phyloP scores from a whole-genome alignment of 2,113 vertebrate species.

The Pelusios castaneus region DNA sequence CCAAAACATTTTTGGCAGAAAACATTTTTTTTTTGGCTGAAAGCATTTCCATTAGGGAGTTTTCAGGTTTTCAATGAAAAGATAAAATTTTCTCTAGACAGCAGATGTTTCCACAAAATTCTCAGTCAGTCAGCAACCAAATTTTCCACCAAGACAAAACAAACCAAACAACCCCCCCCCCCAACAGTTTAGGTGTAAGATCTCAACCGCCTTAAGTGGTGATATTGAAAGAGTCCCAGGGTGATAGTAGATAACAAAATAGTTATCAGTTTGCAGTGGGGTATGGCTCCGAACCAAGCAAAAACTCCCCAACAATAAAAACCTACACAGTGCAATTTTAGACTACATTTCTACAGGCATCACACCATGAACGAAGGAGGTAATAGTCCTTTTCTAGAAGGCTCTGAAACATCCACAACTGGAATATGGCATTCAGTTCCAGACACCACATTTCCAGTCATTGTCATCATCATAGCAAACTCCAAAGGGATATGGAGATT shows the following conservation, averaged over 20 bases:
- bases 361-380: background rate
- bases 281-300: background rate
- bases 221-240: background rate
- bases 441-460: rapidly evolving
- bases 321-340: background rate
- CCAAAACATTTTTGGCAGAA: background rate
- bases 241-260: background rate
- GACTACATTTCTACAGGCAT: background rate
- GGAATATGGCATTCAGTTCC: background rate
- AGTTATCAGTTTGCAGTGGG: background rate
- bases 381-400: background rate
- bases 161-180: too few relatives aligned
- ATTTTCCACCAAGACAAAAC: background rate
- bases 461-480: background rate
- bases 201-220: background rate
- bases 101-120: background rate
- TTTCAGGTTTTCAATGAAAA: background rate
- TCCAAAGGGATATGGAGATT: background rate
- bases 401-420: background rate
- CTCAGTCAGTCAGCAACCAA: background rate
- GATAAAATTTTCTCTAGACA: background rate
- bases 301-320: background rate
- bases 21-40: background rate
- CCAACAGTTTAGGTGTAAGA: background rate
- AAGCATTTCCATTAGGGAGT: background rate